phyloP scores from a whole-genome alignment of 2,797 vertebrate genomes.

The Pygocentrus nattereri region DNA sequence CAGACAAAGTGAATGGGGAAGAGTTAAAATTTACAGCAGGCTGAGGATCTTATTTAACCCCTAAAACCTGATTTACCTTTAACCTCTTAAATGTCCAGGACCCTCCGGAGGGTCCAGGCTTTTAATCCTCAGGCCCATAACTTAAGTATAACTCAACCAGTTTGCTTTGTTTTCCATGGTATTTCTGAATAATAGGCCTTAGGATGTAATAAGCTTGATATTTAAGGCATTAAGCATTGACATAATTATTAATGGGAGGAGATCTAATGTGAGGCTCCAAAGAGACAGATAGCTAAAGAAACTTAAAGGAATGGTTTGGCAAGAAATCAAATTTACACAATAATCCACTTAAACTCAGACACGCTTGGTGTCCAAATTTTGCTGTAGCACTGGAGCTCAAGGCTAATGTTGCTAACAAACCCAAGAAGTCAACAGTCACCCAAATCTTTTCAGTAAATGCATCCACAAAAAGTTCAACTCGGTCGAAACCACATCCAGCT shows the following conservation, averaged over 20 bases:
- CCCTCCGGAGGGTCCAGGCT: neutral
- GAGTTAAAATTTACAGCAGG: slow-evolving; percentile 51
- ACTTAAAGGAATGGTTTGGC: no score
- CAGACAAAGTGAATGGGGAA: slow-evolving; percentile 37
- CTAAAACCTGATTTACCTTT: slow-evolving; percentile 31
- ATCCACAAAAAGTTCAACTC: no score
- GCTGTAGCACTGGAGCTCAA: no score
- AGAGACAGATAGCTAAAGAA: neutral
- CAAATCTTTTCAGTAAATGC: no score
- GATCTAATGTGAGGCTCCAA: neutral
- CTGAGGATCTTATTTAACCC: slow-evolving; percentile 43
- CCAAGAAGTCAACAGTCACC: no score
- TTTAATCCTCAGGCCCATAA: neutral
- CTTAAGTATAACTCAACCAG: neutral
- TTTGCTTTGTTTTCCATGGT: neutral
- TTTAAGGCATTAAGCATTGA: neutral
- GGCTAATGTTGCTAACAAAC: no score
- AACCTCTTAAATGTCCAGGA: neutral
- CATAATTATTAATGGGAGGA: neutral
- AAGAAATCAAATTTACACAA: no score
- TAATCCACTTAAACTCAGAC: no score
- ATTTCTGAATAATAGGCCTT: neutral
- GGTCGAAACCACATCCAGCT: no score
- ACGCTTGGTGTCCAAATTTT: no score
- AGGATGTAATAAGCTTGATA: neutral